Conservation (phyloP, 2,797 vertebrate species). For the Paratrypauchen microcephalus region DNA sequence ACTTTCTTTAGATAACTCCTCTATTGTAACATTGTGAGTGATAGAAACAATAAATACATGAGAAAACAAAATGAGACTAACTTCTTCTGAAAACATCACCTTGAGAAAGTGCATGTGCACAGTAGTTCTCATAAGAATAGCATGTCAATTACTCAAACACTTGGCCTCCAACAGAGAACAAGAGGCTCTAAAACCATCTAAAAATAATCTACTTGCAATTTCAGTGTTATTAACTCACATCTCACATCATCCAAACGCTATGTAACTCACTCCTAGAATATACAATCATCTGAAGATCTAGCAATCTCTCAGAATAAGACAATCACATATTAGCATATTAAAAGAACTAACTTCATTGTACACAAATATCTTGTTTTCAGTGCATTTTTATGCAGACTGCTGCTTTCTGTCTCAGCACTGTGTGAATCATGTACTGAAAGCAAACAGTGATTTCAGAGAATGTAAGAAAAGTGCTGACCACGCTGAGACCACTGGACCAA, state of each 20-base stretch:
- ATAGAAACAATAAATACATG: conserved; percentile 12
- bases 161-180: conserved; percentile 34
- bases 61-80: conserved; percentile 28
- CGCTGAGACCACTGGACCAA: conserved; percentile 58
- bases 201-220: conserved; percentile 21
- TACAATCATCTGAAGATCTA: conserved; percentile 35
- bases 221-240: conserved; percentile 53
- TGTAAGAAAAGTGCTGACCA: conserved; percentile 77
- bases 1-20: too few relatives aligned
- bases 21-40: not conserved
- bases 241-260: conserved; percentile 50
- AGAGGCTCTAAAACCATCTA: not conserved
- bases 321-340: not conserved
- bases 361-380: not conserved
- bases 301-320: conserved; percentile 15
- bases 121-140: too few relatives aligned
- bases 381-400: conserved; percentile 1
- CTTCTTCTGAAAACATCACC: conserved; percentile 9
- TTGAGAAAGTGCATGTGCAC: conserved; percentile 26
- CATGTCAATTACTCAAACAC: not conserved
- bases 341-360: not conserved
- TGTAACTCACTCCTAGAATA: conserved; percentile 21
- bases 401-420: conserved; percentile 14
- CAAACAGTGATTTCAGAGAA: conserved; percentile 71
- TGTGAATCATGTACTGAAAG: conserved; percentile 65